Percentiles rank a stretch among this genome's conserved stretches.
Evolutionary conservation across 2,113 vertebrate genomes (phyloP).

Genomic region (Bos indicus): DNA sequence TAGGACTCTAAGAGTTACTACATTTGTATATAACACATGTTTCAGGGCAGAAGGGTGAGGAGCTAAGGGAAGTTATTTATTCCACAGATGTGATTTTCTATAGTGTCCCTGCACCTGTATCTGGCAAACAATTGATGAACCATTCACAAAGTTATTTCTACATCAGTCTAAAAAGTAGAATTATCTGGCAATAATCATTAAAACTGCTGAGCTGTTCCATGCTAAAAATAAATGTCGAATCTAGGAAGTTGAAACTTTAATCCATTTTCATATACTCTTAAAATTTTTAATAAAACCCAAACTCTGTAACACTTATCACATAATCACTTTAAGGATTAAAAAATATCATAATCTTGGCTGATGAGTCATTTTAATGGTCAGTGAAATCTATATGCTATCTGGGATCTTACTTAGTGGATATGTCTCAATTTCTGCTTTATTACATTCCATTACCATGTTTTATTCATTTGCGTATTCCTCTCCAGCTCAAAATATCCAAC

Average conservation of each 20-base stretch:
- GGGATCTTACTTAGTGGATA: conserved; percentile 49
- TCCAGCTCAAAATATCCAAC: conserved; percentile 42
- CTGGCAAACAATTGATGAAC: background rate
- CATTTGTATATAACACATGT: background rate
- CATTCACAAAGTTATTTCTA: conserved; percentile 1
- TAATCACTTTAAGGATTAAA: conserved; percentile 66
- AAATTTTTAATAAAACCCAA: conserved; percentile 67
- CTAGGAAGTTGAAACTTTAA: conserved; percentile 59
- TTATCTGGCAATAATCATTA: conserved; percentile 45
- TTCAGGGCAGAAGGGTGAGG: background rate
- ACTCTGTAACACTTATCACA: conserved; percentile 49
- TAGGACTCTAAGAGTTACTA: background rate
- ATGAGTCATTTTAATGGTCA: conserved; percentile 57
- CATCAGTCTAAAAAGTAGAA: background rate
- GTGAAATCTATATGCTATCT: conserved; percentile 63
- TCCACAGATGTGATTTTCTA: background rate
- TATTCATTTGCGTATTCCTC: conserved; percentile 64
- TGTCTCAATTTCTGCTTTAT: conserved; percentile 70
- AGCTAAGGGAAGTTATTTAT: background rate
- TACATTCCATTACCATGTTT: conserved; percentile 63
- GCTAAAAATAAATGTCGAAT: conserved; percentile 58
- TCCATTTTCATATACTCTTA: conserved; percentile 64
- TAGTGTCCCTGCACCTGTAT: background rate
- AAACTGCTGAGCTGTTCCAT: conserved; percentile 56
- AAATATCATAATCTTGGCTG: conserved; percentile 60